These are phyloP conservation scores for Brachionus calyciflorus DNA, from an alignment of 1,140 invertebrate genomes.

Conservation along the genomic window DNA sequence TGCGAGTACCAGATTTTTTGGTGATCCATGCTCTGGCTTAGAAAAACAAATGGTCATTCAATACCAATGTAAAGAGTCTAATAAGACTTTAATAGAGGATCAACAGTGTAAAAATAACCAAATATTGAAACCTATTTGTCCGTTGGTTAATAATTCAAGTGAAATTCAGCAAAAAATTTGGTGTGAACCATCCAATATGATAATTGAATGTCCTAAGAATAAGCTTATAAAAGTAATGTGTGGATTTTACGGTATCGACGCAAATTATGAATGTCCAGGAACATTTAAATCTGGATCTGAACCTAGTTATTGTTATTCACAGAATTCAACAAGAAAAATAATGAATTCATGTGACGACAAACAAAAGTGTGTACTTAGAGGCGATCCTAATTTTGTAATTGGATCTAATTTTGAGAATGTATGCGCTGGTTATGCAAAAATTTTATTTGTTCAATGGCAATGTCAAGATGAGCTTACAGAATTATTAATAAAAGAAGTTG, in stretches of 20 bases:
- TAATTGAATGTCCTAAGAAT: neutral
- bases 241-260: conserved; percentile 34
- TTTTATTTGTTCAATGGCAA: conserved; percentile 38
- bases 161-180: neutral
- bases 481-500: neutral
- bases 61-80: neutral
- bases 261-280: conserved; percentile 5
- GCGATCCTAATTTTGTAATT: conserved; percentile 37
- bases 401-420: conserved; percentile 16
- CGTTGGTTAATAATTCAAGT: neutral
- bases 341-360: neutral
- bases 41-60: conserved; percentile 30
- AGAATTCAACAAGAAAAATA: conserved; percentile 1
- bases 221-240: conserved; percentile 9
- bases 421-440: conserved; percentile 20
- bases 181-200: conserved; percentile 6
- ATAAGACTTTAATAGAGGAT: neutral
- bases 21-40: conserved; percentile 20
- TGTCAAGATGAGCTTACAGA: neutral
- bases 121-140: neutral
- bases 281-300: conserved; percentile 20
- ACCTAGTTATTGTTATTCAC: conserved; percentile 35
- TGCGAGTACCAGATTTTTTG: neutral
- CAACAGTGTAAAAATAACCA: neutral
- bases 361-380: conserved; percentile 14